A percentile compares a stretch with the other conserved stretches of the same genome.
Evolutionary conservation across 2,113 vertebrate species (phyloP).

Genomic region (Podarcis muralis): DNA sequence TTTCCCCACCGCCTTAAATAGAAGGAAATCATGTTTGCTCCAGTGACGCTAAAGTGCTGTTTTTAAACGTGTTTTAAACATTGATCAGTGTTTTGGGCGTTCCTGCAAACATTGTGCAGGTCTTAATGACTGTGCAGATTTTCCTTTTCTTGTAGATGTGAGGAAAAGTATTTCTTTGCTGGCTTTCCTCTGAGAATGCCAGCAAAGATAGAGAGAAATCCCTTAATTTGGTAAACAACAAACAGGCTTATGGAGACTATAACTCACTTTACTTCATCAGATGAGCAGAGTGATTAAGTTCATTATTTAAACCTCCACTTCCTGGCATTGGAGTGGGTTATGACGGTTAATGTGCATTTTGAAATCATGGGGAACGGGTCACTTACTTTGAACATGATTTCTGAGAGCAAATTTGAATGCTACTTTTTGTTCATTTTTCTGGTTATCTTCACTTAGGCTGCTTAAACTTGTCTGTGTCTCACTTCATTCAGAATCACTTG

Average conservation of each 20-base stretch:
- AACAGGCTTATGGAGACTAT: neutral
- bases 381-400: neutral
- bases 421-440: accelerated
- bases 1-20: accelerated
- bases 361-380: neutral
- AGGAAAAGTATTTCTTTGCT: neutral
- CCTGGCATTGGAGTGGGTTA: neutral
- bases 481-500: neutral
- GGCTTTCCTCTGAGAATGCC: constrained; percentile 2
- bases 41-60: neutral
- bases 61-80: neutral
- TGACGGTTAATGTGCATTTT: constrained; percentile 3
- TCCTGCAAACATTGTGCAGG: neutral
- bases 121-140: neutral
- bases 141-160: accelerated
- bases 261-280: constrained; percentile 13
- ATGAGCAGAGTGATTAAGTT: constrained; percentile 13
- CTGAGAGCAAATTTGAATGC: neutral
- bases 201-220: neutral
- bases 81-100: neutral
- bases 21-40: neutral
- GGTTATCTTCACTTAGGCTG: neutral
- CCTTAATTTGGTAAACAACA: neutral
- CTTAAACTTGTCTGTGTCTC: neutral
- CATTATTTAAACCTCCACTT: accelerated